Evolutionary conservation across 2,113 vertebrate species (phyloP), one percentile per base, ranked within the genome.

Genomic region (Thymallus thymallus): DNA sequence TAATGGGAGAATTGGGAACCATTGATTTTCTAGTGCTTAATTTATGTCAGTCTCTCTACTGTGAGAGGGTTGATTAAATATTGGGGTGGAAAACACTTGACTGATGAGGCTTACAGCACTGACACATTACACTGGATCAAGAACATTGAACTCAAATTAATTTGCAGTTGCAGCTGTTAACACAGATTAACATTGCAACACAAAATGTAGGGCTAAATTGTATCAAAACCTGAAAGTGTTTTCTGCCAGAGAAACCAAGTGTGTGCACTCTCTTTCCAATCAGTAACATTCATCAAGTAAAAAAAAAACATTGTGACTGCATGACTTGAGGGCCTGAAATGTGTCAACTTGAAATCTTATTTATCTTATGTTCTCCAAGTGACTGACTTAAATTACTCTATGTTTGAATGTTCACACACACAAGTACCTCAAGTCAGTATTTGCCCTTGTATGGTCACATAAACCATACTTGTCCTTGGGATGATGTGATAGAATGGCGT

Each of bases 21-120:
- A 80, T 72, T 81, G 76, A 85, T 83, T 79, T 75, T 67, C 68
- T 41, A 64, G 14, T 80, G 78, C 68, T 80, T 78, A 24, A 80
- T 75, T 80, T 76, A 71, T 73, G 76, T 78, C 81, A 83, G 9
- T 41, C 66, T 86, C 69, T 71, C 24, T 64, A 64, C 14, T 29
- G 29, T 29, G 26, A 64, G 4, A 18, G 26, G 29, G 23, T 51
- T 51, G 12, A 51, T 51, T 3, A 51, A 51, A 51, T 51, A 51
- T 51, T 18, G 62, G 13, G 14, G 3, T 26, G 62, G 26, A 64
- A 26, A 29, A 64, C 62, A 64, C 48, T 51, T 29, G 24, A 64
- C 26, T 64, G 62, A 26, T 30, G 62, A 62, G 7, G 24, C 26
- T 29, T 29, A 30, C 24, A 29, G 62, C 26, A 29, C 23, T 64